These are phyloP conservation scores for Strigamia transsilvanica DNA, from an alignment of 2,888 invertebrate genomes.

Conservation along the genomic window DNA sequence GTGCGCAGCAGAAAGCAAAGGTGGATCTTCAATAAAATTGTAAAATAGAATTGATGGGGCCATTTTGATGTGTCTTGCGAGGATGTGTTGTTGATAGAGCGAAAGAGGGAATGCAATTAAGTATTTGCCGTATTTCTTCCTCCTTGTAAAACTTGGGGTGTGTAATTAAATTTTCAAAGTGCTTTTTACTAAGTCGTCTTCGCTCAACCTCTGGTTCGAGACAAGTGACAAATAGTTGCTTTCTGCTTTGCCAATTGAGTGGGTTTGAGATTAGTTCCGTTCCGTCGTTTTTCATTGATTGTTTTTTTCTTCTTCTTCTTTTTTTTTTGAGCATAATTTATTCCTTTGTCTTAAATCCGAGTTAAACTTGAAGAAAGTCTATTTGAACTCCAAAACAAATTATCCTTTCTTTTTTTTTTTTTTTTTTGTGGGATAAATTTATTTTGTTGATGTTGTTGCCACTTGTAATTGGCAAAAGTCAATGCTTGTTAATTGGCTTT, in stretches of 20 bases:
- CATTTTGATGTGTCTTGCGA: constrained; percentile 10
- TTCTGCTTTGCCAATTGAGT: not conserved
- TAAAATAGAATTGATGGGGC: constrained; percentile 15
- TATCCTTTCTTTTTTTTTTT: not conserved
- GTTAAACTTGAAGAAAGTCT: not conserved
- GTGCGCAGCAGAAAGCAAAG: constrained; percentile 9
- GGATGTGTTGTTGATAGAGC: not conserved
- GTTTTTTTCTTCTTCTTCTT: not conserved
- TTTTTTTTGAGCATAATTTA: not conserved
- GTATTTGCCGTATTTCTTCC: constrained; percentile 25
- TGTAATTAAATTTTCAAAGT: constrained; percentile 39
- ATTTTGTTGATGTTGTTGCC: not conserved
- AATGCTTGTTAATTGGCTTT: not conserved
- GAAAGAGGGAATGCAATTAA: constrained; percentile 35
- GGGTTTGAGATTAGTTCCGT: not conserved
- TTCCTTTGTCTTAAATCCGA: not conserved
- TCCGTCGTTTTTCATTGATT: too few species aligned
- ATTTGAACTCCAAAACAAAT: not conserved
- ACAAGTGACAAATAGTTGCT: constrained; percentile 34
- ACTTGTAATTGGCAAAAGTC: not conserved
- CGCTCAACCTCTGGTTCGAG: constrained; percentile 11
- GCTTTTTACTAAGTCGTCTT: not conserved
- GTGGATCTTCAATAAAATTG: constrained; percentile 7
- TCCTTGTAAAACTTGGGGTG: not conserved
- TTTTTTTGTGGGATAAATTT: not conserved